Evolutionary conservation across 2,888 invertebrate species (phyloP), one percentile per base, ranked within the genome.

Genomic region (Stenodema calcarata): DNA sequence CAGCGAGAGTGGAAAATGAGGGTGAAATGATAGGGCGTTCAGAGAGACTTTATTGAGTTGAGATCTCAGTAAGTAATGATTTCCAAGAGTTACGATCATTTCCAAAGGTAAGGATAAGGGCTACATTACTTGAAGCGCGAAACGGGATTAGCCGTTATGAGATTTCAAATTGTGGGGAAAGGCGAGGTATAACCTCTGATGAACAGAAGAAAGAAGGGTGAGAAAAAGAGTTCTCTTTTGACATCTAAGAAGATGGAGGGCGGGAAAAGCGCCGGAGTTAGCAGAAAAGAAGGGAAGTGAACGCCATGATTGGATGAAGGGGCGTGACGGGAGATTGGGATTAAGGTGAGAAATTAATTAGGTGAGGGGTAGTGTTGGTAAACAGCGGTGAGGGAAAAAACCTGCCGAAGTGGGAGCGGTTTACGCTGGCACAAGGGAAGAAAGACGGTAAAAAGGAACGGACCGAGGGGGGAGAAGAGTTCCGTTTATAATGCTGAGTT

Each of bases 261-360:
- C 11, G 9, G 42, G 62, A 82, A 79, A 82, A 12, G 27, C 23
- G 23, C 12, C 23, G 78, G 41, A 78, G 78, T 78, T 41, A 6
- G 44, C 73, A 41, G 73, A 41, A 50, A 47, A 80, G 50, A 54
- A 47, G 50, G 27, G 69, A 62, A 69, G 42, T 62, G 41, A 78
- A 54, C 41, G 82, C 35, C 82, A 30, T 82, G 82, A 82, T 82
- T 69, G 69, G 69, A 82, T 82, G 82, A 82, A 80, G 80, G 28
- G 82, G 70, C 82, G 82, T 82, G 82, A 82, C 62, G 69, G 35
- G 82, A 41, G 69, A 82, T 82, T 69, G 69, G 62, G 82, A 82
- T 82, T 69, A 11, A 82, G 82, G 82, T 12, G 82, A 41, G 62
- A 82, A 82, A 82, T 82, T 82, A 82, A 82, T 82, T 82, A 82